These are phyloP conservation scores for Forpus xanthops DNA, from an alignment of 2,797 vertebrate species.

Conservation along the genomic window DNA sequence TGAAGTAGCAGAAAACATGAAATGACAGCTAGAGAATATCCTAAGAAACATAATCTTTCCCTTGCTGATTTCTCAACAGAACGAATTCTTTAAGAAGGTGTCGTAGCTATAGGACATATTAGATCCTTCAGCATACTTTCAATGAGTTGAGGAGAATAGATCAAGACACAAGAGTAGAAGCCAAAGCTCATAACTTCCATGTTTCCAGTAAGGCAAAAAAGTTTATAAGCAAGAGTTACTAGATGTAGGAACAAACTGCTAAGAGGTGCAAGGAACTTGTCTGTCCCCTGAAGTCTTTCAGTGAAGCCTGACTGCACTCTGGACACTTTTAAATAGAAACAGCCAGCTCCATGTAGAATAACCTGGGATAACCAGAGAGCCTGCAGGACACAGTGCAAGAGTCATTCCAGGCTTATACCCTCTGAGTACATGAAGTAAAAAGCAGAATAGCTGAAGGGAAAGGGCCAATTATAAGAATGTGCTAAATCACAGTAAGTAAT, in stretches of 20 bases:
- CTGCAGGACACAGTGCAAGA: not conserved
- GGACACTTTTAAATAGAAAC: not conserved
- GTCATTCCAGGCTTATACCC: not conserved
- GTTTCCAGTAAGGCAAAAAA: not conserved
- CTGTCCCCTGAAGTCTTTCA: not conserved
- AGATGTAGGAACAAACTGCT: not conserved
- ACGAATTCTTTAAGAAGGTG: not conserved
- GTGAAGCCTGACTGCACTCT: not conserved
- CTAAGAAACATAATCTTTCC: not conserved
- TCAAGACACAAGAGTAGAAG: not conserved
- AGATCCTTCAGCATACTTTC: accelerated
- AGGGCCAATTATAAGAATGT: not conserved
- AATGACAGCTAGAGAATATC: not conserved
- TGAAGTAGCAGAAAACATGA: not conserved
- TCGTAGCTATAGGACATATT: not conserved
- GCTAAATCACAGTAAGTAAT: not conserved
- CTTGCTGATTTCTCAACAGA: not conserved
- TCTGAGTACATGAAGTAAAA: accelerated
- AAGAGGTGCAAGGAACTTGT: accelerated
- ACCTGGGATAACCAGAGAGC: not conserved
- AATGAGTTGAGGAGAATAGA: not conserved
- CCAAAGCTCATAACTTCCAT: not conserved
- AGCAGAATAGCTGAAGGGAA: not conserved
- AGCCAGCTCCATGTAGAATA: not conserved
- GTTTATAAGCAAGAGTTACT: not conserved